A percentile compares a stretch with the other conserved stretches of the same genome.
Evolutionary conservation across 2,797 vertebrate species (phyloP).

Genomic region (Oreochromis mossambicus): DNA sequence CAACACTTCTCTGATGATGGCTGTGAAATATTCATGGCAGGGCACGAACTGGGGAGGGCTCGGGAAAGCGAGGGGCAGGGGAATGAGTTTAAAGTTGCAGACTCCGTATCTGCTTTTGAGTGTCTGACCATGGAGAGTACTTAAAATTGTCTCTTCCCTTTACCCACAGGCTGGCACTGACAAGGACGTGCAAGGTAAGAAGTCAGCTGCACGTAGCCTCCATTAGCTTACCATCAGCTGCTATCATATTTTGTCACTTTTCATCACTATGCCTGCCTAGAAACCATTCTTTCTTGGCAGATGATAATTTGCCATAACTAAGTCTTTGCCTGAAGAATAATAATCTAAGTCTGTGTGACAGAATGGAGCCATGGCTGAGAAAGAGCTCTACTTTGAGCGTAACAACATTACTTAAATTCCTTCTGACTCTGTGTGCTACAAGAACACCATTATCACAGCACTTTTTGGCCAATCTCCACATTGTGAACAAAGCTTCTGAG

Average conservation of each 20-base stretch:
- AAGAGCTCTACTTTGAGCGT: background rate
- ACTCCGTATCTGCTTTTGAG: constrained; percentile 9
- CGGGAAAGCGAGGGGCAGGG: background rate
- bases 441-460: background rate
- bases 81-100: background rate
- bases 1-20: background rate
- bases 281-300: constrained; percentile 18
- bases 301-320: constrained; percentile 45
- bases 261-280: background rate
- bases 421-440: background rate
- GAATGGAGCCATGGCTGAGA: constrained; percentile 39
- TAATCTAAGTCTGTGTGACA: constrained; percentile 38
- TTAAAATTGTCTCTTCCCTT: constrained; percentile 14
- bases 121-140: background rate
- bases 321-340: constrained; percentile 32
- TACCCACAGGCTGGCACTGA: background rate
- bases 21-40: constrained; percentile 30
- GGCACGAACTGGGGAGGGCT: background rate
- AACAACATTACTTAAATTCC: background rate
- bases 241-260: background rate
- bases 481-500: background rate
- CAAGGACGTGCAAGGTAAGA: constrained; percentile 27
- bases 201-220: background rate
- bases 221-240: background rate
- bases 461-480: background rate